Evolutionary conservation across 2,888 invertebrate genomes (phyloP), one percentile per base, ranked within the genome.

Genomic region (Thymelicus lineola): DNA sequence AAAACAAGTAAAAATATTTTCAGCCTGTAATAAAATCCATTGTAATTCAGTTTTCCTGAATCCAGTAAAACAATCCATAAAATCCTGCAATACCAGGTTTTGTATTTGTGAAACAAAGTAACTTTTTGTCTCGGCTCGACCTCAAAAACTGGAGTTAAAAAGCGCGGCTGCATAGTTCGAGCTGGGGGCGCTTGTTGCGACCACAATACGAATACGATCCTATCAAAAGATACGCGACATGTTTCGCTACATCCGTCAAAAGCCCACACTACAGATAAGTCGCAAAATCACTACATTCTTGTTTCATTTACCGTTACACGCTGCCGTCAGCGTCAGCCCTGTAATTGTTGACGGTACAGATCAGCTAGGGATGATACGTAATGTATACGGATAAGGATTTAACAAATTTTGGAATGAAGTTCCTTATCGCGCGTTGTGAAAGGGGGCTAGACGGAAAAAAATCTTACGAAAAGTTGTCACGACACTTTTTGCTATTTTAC

Each of bases 341-440:
- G 79, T 79, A 77, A 90, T 91, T 89, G 90, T 91, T 88, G 86
- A 86, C 86, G 84, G 80, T 86, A 86, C 55, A 70, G 69, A 58
- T 58, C 84, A 88, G 87, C 28, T 58, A 38, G 58, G 36, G 58
- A 15, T 9, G 15, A 35, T 57, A 36, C 36, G n/a, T 9, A 12
- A 28, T 57, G 36, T 35, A 53, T 20, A 53, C 53, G 53, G 53
- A 53, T 53, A 50, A 2, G 9, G 7, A 6, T n/a, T 6, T 50
- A 53, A 17, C 12, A 20, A 0, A 5, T 28, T n/a, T n/a, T n/a
- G 17, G 17, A 17, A 50, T 17, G 15, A 48, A n/a, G n/a, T n/a
- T n/a, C n/a, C n/a, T n/a, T n/a, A n/a, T n/a, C n/a, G n/a, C n/a
- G n/a, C n/a, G n/a, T n/a, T n/a, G n/a, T n/a, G n/a, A n/a, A n/a